Percentiles rank a stretch among this genome's conserved stretches.
phyloP scores from a whole-genome alignment of 2,113 vertebrate species.

The Mola mola region DNA sequence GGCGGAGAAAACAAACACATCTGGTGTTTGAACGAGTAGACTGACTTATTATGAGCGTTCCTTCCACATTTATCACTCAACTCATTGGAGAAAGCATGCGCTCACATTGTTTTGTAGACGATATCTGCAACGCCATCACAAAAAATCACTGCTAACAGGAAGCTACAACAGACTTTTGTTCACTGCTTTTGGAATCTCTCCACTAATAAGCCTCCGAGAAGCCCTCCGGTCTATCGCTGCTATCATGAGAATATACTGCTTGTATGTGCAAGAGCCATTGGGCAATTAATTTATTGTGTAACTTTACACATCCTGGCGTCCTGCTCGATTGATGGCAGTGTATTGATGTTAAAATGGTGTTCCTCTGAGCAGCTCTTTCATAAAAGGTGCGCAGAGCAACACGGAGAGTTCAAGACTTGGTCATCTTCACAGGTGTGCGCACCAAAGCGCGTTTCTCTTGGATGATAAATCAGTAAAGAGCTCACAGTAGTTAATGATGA shows the following conservation, averaged over 20 bases:
- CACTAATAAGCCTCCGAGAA: conserved; percentile 15
- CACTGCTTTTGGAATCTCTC: conserved; percentile 25
- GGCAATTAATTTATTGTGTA: conserved; percentile 49
- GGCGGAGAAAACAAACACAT: conserved; percentile 27
- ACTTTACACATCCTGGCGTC: conserved; percentile 49
- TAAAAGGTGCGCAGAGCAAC: conserved; percentile 22
- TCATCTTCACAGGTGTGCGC: conserved; percentile 33
- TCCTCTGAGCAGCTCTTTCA: conserved; percentile 33
- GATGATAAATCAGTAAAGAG: conserved; percentile 62
- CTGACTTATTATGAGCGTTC: conserved; percentile 16
- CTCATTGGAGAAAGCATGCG: conserved; percentile 11
- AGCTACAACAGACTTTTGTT: conserved; percentile 18
- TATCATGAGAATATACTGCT: conserved; percentile 42
- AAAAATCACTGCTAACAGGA: conserved; percentile 24
- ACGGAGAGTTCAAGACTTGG: conserved; percentile 52
- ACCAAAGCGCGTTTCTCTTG: conserved; percentile 39
- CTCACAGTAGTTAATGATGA: conserved; percentile 43
- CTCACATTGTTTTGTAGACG: conserved; percentile 12
- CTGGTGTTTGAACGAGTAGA: conserved; percentile 37
- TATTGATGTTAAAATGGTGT: conserved; percentile 39
- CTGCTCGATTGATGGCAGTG: conserved; percentile 25
- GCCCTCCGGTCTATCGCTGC: conserved; percentile 8
- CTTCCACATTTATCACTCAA: conserved; percentile 3
- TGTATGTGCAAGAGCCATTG: conserved; percentile 54
- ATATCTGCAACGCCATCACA: conserved; percentile 26